Conservation (phyloP, 2,113 vertebrate species). For the Eptesicus fuscus region DNA sequence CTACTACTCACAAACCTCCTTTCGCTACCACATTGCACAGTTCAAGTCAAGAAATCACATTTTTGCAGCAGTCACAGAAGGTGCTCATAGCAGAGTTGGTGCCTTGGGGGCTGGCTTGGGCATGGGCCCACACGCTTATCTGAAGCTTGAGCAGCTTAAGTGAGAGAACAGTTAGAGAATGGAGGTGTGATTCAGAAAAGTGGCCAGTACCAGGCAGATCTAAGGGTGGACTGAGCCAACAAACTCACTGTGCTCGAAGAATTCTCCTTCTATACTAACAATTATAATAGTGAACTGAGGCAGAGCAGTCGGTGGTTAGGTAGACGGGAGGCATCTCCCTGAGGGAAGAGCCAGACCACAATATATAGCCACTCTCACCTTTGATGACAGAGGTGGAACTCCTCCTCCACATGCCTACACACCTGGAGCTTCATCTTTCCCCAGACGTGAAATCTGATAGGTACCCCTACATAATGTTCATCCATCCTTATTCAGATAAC, state of each 20-base stretch:
- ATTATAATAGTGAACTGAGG: not conserved
- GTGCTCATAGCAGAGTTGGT: not conserved
- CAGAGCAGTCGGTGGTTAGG: not conserved
- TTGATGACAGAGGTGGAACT: not conserved
- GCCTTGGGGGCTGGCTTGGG: not conserved
- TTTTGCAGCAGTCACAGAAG: not conserved
- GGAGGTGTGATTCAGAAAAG: not conserved
- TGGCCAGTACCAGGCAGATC: fast-evolving
- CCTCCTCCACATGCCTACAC: not conserved
- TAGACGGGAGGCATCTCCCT: not conserved
- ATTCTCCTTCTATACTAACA: not conserved
- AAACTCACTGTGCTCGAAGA: not conserved
- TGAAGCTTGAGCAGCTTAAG: not conserved
- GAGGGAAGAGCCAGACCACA: not conserved
- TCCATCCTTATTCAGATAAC: not conserved
- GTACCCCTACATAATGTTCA: fast-evolving
- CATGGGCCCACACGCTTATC: not conserved
- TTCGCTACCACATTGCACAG: not conserved
- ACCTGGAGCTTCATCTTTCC: not conserved
- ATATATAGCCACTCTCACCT: not conserved
- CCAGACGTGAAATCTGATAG: not conserved
- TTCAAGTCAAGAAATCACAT: not conserved
- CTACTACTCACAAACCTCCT: not conserved
- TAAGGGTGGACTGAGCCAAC: not conserved
- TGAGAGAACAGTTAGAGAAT: not conserved